Base-by-base conservation (phyloP, 2,888 invertebrate species). In the Xestia xanthographa region DNA sequence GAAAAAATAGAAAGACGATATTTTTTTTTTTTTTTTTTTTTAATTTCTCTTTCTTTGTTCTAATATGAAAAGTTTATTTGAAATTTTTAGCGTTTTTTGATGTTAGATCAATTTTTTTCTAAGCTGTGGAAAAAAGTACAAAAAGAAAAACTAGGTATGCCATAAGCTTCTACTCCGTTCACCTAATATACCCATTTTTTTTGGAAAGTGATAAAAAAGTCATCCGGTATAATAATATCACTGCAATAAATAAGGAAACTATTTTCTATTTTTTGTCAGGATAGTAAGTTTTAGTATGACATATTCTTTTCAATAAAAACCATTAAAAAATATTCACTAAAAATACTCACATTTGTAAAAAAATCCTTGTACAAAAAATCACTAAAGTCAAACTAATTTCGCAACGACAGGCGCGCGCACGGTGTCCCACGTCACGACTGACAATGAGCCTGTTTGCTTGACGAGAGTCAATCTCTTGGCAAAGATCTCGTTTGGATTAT, bases 391-490 rank as follows among this genome's bases (percentile, higher is more conserved):
- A 82, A 79, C 66, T 82, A 45, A 66, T 77, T 82, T 70, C 62
- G 66, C 65, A 83, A 77, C 38, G 22, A 26, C 6, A 26, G 43
- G 62, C 72, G 78, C 87, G 87, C 50, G 80, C 77, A 67, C 77
- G 22, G 65, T 34, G 11, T 65, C 38, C 20, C 74, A 68, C 72
- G 60, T 38, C 69, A 75, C 80, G 43, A 66, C 60, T 87, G 80
- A 76, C 77, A 83, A 72, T 79, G 75, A 74, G 68, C 38, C 58
- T 17, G 29, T 66, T 66, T 62, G 73, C 75, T 66, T 72, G 77
- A 17, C 45, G 22, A 50, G 66, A 68, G 56, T 34, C 34, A 63
- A 74, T 73, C 80, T 75, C 63, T 69, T 53, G 17, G 26, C 29
- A 17, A 41, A 79, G 67, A 79, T 80, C 65, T 66, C 56, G 63